Base-by-base conservation (phyloP, 2,888 invertebrate genomes). In the Trachelus tabidus region DNA sequence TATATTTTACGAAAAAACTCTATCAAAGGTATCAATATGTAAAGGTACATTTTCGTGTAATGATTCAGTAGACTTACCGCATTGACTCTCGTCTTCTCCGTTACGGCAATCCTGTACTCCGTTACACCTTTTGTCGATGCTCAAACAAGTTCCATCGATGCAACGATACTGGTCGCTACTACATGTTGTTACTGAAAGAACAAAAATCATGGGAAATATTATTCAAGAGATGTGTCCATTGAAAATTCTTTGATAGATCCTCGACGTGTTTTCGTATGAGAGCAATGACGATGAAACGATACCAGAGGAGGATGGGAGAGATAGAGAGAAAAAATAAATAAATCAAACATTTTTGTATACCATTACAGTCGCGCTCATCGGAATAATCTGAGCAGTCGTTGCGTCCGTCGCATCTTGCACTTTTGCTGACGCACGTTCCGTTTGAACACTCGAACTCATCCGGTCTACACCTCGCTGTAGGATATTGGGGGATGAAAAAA, bases 341-440 rank as follows among this genome's bases (percentile, higher is more conserved):
- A 80, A 80, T 78, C 76, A 80, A 83, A 31, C 31, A 9, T 31
- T 31, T 71, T 34, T 6, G n/a, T 33, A 83, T 88, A 88, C 89
- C 89, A 76, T 82, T 87, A 88, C 94, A 95, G 84, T 92, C 90
- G 79, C 85, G 86, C 89, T 95, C 95, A 88, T 95, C 95, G 23
- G 94, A 93, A 79, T 92, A 90, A 91, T 94, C 94, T 33, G 83
- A 84, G 90, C 95, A 95, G 89, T 95, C 94, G 73, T 85, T 85
- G 69, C 89, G 91, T 79, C 89, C 88, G 77, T 91, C 86, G 88
- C 93, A 94, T 83, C 92, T 90, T 79, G 87, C 86, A 76, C 86
- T 90, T 78, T 88, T 89, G 83, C 92, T 91, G 84, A 94, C 92
- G 89, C 94, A 94, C 77, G 87, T 90, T 83, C 94, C 93, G 86